Conservation (phyloP, 2,797 vertebrate species). For the Leptatherina wallacei region DNA sequence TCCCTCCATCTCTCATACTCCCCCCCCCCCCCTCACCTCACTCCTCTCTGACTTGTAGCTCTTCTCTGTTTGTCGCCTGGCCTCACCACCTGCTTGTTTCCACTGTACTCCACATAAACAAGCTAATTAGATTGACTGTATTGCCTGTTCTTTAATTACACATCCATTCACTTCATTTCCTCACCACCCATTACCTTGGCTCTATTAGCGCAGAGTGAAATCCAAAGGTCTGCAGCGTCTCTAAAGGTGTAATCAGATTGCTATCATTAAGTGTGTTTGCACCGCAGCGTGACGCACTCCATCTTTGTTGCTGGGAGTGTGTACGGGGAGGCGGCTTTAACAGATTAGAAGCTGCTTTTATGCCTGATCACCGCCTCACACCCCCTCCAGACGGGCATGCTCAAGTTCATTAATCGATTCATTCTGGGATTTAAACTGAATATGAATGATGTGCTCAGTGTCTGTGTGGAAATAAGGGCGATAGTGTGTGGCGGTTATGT, state of each 20-base stretch:
- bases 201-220: slow-evolving; percentile 45
- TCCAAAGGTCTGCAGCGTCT: slow-evolving; percentile 50
- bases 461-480: not conserved
- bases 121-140: slow-evolving; percentile 72
- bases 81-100: slow-evolving; percentile 41
- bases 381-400: slow-evolving; percentile 1
- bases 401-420: slow-evolving; percentile 38
- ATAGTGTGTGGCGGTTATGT: not conserved
- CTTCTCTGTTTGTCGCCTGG: not conserved
- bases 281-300: slow-evolving; percentile 27
- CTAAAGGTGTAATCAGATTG: slow-evolving; percentile 58
- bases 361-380: slow-evolving; percentile 8
- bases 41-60: slow-evolving; percentile 34
- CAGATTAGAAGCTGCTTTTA: slow-evolving; percentile 14
- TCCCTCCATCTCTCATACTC: slow-evolving; percentile 39
- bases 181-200: slow-evolving; percentile 55
- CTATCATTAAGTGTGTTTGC: slow-evolving; percentile 55
- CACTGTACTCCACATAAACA: slow-evolving; percentile 63
- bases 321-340: not conserved
- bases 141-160: slow-evolving; percentile 69
- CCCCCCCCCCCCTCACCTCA: slow-evolving; percentile 13
- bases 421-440: slow-evolving; percentile 46
- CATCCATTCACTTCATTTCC: slow-evolving; percentile 69
- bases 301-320: slow-evolving; percentile 12
- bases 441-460: not conserved